phyloP scores from a whole-genome alignment of 2,888 invertebrate genomes.

The Strigamia crassipes region DNA sequence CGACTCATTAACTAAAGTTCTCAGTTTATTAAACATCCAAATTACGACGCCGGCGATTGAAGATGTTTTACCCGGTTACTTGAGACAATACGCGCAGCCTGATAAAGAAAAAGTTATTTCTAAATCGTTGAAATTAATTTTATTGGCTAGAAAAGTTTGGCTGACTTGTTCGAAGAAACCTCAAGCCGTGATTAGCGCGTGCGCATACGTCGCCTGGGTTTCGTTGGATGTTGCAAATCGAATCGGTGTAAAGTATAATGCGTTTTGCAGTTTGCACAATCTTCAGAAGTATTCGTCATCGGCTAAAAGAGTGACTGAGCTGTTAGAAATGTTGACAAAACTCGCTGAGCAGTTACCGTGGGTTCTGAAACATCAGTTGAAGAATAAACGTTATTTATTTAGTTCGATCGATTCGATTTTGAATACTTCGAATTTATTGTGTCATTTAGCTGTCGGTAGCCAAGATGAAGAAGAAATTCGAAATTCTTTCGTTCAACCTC shows the following conservation, averaged over 20 bases:
- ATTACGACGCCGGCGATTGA: constrained; percentile 20
- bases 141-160: constrained; percentile 31
- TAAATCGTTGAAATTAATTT: background rate
- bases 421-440: background rate
- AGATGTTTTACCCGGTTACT: background rate
- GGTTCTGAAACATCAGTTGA: background rate
- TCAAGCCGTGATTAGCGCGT: background rate
- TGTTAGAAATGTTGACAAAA: background rate
- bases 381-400: background rate
- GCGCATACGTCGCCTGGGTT: constrained; percentile 28
- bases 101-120: background rate
- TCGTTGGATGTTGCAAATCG: background rate
- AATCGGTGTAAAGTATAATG: background rate
- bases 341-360: constrained; percentile 13
- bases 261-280: background rate
- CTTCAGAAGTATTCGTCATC: background rate
- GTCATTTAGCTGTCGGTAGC: background rate
- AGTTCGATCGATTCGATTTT: constrained; percentile 1
- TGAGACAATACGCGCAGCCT: background rate
- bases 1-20: background rate
- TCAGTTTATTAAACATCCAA: background rate
- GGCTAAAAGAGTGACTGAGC: background rate
- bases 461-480: background rate
- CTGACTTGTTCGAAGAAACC: background rate
- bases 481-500: background rate